phyloP scores from a whole-genome alignment of 2,797 vertebrate species.

The Buceros bicornis region DNA sequence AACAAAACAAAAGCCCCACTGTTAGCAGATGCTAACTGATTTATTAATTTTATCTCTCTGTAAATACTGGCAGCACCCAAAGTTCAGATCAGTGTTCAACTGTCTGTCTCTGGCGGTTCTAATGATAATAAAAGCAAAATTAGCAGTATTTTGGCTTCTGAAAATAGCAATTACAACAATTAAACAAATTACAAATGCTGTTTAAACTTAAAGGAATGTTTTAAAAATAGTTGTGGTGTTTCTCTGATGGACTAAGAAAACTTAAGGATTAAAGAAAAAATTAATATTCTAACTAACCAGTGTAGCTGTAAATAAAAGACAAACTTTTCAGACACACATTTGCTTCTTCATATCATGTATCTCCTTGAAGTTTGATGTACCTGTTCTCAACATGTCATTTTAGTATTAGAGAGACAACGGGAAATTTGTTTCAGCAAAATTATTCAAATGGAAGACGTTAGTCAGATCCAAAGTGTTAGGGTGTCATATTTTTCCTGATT shows the following conservation, averaged over 20 bases:
- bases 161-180: neutral
- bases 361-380: neutral
- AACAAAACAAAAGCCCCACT: neutral
- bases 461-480: neutral
- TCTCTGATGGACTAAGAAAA: neutral
- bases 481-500: neutral
- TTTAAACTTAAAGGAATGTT: neutral
- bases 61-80: neutral
- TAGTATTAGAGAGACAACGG: neutral
- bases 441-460: neutral
- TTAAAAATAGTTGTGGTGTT: neutral
- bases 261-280: neutral
- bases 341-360: neutral
- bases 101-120: neutral
- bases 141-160: neutral
- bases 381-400: neutral
- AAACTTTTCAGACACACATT: neutral
- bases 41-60: neutral
- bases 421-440: rapidly evolving
- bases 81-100: neutral
- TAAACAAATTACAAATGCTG: neutral
- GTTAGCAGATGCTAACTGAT: neutral
- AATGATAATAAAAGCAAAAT: neutral
- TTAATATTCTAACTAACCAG: neutral
- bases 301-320: neutral